Evolutionary conservation across 2,888 invertebrate species (phyloP).

Genomic region (Nymphalis polychloros): DNA sequence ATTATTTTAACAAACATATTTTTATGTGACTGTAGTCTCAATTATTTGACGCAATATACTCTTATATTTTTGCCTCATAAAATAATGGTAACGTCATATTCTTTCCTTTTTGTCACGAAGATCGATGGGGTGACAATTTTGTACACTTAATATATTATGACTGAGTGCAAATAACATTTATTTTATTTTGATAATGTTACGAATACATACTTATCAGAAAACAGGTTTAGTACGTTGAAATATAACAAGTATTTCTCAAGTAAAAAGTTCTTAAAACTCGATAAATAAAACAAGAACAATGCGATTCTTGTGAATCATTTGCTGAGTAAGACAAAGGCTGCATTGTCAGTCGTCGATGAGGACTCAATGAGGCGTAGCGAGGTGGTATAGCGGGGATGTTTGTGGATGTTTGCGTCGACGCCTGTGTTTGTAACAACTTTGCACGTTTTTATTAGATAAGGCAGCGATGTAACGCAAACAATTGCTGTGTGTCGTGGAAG

Average conservation of each 20-base stretch:
- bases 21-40: not conserved
- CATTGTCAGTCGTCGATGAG: constrained; percentile 32
- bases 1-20: constrained; percentile 20
- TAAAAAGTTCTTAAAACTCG: constrained; percentile 1
- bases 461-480: constrained; percentile 39
- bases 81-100: not conserved
- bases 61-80: not conserved
- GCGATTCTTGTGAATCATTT: constrained; percentile 33
- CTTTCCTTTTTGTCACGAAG: constrained; percentile 19
- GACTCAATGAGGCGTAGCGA: constrained; percentile 36
- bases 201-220: not conserved
- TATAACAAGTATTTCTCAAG: not conserved
- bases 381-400: constrained; percentile 14
- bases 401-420: constrained; percentile 2
- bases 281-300: constrained; percentile 21
- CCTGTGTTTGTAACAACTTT: constrained; percentile 26
- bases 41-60: not conserved
- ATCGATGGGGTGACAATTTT: constrained; percentile 25
- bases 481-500: constrained; percentile 47
- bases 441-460: constrained; percentile 39
- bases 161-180: constrained; percentile 12
- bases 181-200: not conserved
- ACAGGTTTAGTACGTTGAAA: not conserved
- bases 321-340: constrained; percentile 33
- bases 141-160: constrained; percentile 14